Evolutionary conservation across 2,797 vertebrate genomes (phyloP).

Genomic region (Neosilurus hyrtlii): DNA sequence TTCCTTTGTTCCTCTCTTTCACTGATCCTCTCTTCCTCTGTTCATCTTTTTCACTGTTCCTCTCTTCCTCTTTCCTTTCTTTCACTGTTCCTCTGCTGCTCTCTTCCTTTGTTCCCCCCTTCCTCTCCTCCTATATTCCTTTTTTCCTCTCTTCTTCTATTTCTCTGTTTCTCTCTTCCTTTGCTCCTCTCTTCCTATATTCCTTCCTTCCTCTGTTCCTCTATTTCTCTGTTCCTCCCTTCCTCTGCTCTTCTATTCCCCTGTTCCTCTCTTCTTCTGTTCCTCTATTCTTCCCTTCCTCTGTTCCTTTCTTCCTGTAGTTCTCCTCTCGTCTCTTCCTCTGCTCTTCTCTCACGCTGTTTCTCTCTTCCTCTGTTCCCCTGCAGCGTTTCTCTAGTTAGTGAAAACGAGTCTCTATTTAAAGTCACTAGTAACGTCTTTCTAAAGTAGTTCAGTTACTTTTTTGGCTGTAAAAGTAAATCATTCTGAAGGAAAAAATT

Average conservation of each 20-base stretch:
- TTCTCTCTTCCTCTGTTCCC: no score
- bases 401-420: no score
- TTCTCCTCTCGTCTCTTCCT: background rate
- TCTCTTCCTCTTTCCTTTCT: background rate
- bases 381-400: no score
- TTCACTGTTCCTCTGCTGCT: background rate
- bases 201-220: background rate
- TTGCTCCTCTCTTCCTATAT: background rate
- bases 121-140: background rate
- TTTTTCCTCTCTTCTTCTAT: constrained; percentile 29
- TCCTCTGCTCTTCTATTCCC: background rate
- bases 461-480: no score
- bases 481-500: no score
- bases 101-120: background rate
- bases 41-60: background rate
- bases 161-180: background rate
- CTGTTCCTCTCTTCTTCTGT: constrained; percentile 30
- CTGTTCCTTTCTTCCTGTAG: constrained; percentile 11
- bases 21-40: background rate
- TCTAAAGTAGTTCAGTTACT: no score
- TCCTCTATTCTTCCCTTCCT: constrained; percentile 3
- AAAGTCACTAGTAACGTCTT: no score
- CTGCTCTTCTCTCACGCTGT: no score
- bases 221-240: background rate
- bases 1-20: no score